Base-by-base conservation (phyloP, 2,888 invertebrate species). In the Agrotis puta region DNA sequence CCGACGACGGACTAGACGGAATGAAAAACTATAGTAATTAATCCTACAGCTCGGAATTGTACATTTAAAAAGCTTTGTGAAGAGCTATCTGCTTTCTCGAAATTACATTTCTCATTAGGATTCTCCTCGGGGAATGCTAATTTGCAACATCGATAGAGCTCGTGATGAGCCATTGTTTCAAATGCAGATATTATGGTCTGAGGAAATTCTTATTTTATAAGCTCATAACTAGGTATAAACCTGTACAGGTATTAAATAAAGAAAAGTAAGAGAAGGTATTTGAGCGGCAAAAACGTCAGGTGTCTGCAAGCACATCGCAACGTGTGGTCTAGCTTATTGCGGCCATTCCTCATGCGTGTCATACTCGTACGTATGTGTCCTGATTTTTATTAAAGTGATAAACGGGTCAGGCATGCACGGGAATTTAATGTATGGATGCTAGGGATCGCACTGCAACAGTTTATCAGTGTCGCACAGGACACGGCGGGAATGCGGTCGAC, bases 11-110 rank as follows among this genome's bases (percentile, higher is more conserved):
- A 75, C 86, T 83, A 88, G 88, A 85, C 89, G 87, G 84, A 69
- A 89, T 90, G 91, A 92, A 92, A 92, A 92, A 92, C 86, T 90
- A 87, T 87, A 87, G 88, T 90, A 91, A 92, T 93, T 92, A 92
- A 90, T 91, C 86, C 87, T 87, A 83, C 85, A 88, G 88, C 89
- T 88, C 84, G 82, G 81, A 87, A 89, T 88, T 88, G 87, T 90
- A 87, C 86, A 85, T 87, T 88, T 89, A 84, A 89, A 90, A 90
- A 85, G 84, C 88, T 89, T 86, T 87, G 85, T 85, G 83, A 83
- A 81, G 81, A 83, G 80, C 86, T 87, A 87, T 87, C 82, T 81
- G 81, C 78, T 79, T 71, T 80, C 81, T 80, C 79, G 78, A 77
- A 85, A 84, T 88, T 79, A 83, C 83, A 84, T 82, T 86, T 86